Conservation (phyloP, 2,888 invertebrate species). For the Dryadula phaetusa region DNA sequence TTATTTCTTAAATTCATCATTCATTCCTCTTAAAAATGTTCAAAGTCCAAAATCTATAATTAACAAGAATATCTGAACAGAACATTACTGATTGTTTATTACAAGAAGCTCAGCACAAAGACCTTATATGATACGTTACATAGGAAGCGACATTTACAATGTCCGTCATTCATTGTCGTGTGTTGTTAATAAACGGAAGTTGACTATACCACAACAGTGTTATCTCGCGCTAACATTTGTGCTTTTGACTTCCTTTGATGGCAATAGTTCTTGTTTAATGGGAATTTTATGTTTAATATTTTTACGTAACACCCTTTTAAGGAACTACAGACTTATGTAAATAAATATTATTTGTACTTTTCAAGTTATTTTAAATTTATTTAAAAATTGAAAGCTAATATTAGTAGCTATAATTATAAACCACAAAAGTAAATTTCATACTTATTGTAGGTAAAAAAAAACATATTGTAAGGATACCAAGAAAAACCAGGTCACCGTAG, state of each 20-base stretch:
- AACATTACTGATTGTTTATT: conserved; percentile 1
- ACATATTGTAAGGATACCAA: neutral
- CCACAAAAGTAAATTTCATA: neutral
- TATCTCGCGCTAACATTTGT: conserved; percentile 52
- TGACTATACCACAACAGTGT: conserved; percentile 49
- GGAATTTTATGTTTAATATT: neutral
- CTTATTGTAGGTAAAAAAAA: neutral
- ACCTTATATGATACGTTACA: neutral
- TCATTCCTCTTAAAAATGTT: too few relatives aligned
- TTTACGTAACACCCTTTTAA: conserved; percentile 8
- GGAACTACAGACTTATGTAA: neutral
- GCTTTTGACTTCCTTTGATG: conserved; percentile 50
- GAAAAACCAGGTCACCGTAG: neutral
- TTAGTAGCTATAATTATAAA: neutral
- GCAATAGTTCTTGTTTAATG: conserved; percentile 16
- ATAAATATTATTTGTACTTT: too few relatives aligned
- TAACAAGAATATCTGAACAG: neutral
- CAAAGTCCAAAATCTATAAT: neutral
- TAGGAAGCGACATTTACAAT: conserved; percentile 42
- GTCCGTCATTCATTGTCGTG: conserved; percentile 49
- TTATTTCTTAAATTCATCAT: too few relatives aligned
- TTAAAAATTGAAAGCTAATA: too few relatives aligned
- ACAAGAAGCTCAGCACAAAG: conserved; percentile 8
- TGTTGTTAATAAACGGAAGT: conserved; percentile 52
- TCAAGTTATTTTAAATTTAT: too few relatives aligned